Evolutionary conservation across 2,797 vertebrate genomes (phyloP), one percentile per base, ranked within the genome.

Genomic region (Okamejei kenojei): DNA sequence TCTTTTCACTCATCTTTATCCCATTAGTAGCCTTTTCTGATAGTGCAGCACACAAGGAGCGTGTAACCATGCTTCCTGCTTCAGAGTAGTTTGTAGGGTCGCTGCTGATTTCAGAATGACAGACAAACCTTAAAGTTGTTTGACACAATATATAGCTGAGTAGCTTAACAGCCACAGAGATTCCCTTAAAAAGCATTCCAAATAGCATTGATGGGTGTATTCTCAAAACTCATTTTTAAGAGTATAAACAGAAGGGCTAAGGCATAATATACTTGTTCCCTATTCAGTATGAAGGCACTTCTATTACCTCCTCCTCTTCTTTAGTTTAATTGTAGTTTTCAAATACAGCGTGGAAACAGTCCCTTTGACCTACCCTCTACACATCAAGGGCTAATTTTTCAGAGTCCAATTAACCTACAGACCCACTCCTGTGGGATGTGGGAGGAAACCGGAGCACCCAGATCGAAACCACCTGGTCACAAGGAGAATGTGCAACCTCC

Each of bases 1-100:
- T 35, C 63, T 68, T 68, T 65, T 88, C 84, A 23, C 63, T 88
- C 61, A 68, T 88, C 84, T 88, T 68, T 88, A 35, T 32, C 84
- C n/a, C 65, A 88, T 88, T 88, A 88, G 84, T 32, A 35, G 68
- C 84, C n/a, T 10, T 17, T 68, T 9, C 77, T 35, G n/a, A 17
- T 78, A 78, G n/a, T 78, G 13, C 32, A 35, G 2, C n/a, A 35
- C 32, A 7, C 77, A 78, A 3, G 4, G 17, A 78, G 17, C 11
- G 7, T 35, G 84, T 88, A 35, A 88, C 84, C 29, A 68, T 1
- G 32, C 32, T 79, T 79, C 17, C n/a, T 65, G 63, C n/a, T 63
- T 88, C 21, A 63, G 84, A 63, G 65, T n/a, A 68, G n/a, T 65
- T 68, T 88, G 61, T 19, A 32, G 8, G 17, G 19, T 9, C 10